Base-by-base conservation (phyloP, 1,140 invertebrate species). In the Euura lappo region DNA sequence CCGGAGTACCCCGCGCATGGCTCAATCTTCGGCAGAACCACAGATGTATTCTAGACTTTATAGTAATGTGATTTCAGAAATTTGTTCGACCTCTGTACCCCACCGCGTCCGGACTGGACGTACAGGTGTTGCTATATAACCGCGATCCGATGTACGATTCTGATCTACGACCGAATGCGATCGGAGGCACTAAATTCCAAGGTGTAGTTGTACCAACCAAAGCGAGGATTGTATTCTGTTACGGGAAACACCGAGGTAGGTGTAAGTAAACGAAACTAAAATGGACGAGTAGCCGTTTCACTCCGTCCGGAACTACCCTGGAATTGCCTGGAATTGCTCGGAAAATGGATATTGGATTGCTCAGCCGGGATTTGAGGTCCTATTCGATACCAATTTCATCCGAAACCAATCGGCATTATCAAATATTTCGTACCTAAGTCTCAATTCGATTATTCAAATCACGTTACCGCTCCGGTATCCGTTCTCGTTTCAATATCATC, bases 21-120 rank as follows among this genome's bases (percentile, higher is more conserved):
- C 86, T 87, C 86, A 87, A 87, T 88, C 86, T 87, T 80, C 75
- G 84, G 80, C 28, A 28, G 28, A 28, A 28, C 28, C 28, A 28
- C 28, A 28, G 28, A 28, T 28, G 28, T 28, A 28, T 28, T 28
- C 28, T 28, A 28, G 28, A 28, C 28, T 28, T 28, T 28, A 28
- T 28, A 28, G 28, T 28, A 28, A 28, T 28, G 28, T 28, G 28
- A 28, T 28, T 28, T 28, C 28, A 28, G 28, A 28, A 28, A 28
- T 28, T 28, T 28, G 28, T 28, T 28, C 28, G 28, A 28, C 28
- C 28, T 28, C 28, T 28, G 28, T 28, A 28, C 28, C 28, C 28
- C 28, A 28, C 1, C 28, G 28, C 28, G 28, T 28, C 28, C 28
- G 28, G 28, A 28, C 28, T 28, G 28, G 28, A 28, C 28, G 28